These are phyloP conservation scores for Acrossocheilus fasciatus DNA, from an alignment of 2,797 vertebrate genomes.

Conservation along the genomic window DNA sequence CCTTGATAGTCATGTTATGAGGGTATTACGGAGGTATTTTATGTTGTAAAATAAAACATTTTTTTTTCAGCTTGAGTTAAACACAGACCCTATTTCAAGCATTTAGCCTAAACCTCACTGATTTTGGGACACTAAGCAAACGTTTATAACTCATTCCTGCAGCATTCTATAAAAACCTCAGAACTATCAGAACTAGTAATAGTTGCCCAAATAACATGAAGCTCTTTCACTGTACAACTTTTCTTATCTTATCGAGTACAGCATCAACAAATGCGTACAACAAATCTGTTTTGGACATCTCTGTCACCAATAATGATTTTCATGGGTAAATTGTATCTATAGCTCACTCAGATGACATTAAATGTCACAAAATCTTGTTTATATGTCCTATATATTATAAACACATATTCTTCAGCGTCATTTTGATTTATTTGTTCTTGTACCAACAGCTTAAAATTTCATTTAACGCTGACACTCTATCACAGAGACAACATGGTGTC, in stretches of 20 bases:
- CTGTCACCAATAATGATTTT: conserved; percentile 4
- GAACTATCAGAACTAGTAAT: not conserved
- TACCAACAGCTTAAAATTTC: not conserved
- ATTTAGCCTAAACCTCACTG: not conserved
- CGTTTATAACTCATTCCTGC: too few relatives aligned
- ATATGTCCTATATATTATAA: conserved; percentile 19
- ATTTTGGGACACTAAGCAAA: not conserved
- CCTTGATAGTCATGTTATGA: too few relatives aligned
- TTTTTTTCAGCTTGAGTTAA: not conserved
- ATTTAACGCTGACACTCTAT: not conserved
- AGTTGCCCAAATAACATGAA: not conserved
- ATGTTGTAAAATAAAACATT: not conserved
- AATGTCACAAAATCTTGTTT: conserved; percentile 9
- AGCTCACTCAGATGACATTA: conserved; percentile 4
- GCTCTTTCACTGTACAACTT: not conserved
- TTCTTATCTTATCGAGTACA: conserved; percentile 1
- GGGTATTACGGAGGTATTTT: not conserved
- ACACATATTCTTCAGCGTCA: not conserved
- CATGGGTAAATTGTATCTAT: not conserved
- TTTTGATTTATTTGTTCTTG: conserved; percentile 13
- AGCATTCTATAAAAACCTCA: not conserved
- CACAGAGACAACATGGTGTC: not conserved
- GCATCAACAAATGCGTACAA: not conserved
- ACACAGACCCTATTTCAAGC: too few relatives aligned
- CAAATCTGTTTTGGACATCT: not conserved